Percentiles rank a stretch among this genome's conserved stretches.
These are phyloP conservation scores for Carassius carassius DNA, from an alignment of 2,113 vertebrate genomes.

Conservation along the genomic window DNA sequence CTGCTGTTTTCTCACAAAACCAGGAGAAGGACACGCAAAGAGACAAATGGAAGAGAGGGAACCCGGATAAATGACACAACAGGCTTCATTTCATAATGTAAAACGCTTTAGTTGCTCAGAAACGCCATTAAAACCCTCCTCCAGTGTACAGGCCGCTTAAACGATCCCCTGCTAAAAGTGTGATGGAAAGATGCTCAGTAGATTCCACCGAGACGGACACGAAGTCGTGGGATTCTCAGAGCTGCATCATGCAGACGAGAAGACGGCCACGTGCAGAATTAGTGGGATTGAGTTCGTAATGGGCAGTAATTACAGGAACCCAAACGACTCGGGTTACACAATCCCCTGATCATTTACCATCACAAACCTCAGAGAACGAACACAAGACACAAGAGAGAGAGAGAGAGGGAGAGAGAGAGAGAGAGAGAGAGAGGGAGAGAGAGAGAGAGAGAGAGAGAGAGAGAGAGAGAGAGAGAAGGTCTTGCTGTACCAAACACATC, in stretches of 20 bases:
- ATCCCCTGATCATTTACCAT: conserved; percentile 66
- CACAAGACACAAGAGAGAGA: conserved; percentile 52
- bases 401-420: conserved; percentile 50
- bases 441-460: neutral
- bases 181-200: conserved; percentile 40
- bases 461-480: neutral
- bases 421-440: conserved; percentile 51
- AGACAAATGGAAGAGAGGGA: conserved; percentile 11
- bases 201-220: conserved; percentile 35
- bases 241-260: conserved; percentile 45
- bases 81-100: conserved; percentile 48
- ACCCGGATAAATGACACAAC: conserved; percentile 17
- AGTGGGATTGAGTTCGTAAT: conserved; percentile 59
- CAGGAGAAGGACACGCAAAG: conserved; percentile 3
- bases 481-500: neutral
- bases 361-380: conserved; percentile 59
- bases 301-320: conserved; percentile 66
- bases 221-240: conserved; percentile 27
- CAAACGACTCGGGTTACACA: conserved; percentile 58
- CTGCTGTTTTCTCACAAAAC: conserved; percentile 27
- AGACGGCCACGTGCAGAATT: conserved; percentile 52
- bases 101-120: conserved; percentile 42
- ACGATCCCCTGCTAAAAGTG: conserved; percentile 36
- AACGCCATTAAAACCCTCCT: conserved; percentile 44
- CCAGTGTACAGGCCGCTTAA: conserved; percentile 34